Evolutionary conservation across 1,140 invertebrate species (phyloP).

Genomic region (Leptinotarsa defecta): DNA sequence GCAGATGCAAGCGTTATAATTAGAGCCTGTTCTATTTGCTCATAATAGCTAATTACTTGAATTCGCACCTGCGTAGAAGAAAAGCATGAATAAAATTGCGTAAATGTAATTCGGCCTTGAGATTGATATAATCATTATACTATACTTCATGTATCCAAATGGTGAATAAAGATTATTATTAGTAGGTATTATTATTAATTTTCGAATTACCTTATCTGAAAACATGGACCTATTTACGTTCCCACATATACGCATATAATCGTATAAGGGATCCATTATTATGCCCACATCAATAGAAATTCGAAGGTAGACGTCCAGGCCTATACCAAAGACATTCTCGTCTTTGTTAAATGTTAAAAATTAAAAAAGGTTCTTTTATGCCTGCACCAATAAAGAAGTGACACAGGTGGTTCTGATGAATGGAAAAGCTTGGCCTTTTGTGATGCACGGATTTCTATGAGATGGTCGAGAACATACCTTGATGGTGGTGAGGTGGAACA

Average conservation of each 20-base stretch:
- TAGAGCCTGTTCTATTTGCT: too few species aligned
- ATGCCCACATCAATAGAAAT: neutral
- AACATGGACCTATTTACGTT: neutral
- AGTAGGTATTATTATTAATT: too few species aligned
- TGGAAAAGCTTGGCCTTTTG: neutral
- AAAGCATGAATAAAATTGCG: too few species aligned
- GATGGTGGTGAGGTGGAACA: slow-evolving; percentile 1
- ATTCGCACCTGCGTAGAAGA: too few species aligned
- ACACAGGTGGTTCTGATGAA: neutral
- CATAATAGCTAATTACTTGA: too few species aligned
- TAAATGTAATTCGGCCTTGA: too few species aligned
- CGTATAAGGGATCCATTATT: neutral
- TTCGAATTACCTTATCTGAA: too few species aligned
- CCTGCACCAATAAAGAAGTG: neutral
- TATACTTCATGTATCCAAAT: too few species aligned
- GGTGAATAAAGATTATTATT: too few species aligned
- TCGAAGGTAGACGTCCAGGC: neutral
- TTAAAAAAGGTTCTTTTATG: neutral
- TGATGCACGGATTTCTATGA: neutral
- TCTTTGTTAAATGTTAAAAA: neutral
- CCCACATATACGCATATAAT: neutral
- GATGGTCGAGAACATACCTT: neutral
- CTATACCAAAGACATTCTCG: neutral
- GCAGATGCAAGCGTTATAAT: too few species aligned
- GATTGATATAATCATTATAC: too few species aligned